Evolutionary conservation across 2,888 invertebrate genomes (phyloP).

Genomic region (Lasioglossum oenotherae): DNA sequence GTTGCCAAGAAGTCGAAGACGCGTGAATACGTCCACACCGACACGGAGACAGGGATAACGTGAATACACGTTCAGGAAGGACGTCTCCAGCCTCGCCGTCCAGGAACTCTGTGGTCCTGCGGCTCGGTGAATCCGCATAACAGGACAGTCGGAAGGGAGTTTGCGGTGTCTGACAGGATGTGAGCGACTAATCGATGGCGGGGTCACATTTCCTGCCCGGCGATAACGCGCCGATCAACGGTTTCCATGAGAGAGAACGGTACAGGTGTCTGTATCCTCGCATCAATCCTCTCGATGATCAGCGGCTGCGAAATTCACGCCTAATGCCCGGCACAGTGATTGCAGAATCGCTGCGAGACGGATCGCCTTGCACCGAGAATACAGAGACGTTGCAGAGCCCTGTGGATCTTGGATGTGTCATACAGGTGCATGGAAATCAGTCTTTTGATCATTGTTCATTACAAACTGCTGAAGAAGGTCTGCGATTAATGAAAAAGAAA

Average conservation of each 20-base stretch:
- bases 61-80: not conserved
- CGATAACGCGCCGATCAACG: slow-evolving; percentile 27
- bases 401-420: not conserved
- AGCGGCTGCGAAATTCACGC: slow-evolving; percentile 30
- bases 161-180: slow-evolving; percentile 38
- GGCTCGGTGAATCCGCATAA: slow-evolving; percentile 25
- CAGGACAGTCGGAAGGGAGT: slow-evolving; percentile 41
- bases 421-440: not conserved
- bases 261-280: slow-evolving; percentile 17
- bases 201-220: slow-evolving; percentile 53
- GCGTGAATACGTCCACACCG: not conserved
- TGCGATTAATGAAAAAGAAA: too few species aligned
- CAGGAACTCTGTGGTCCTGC: not conserved
- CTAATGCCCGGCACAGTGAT: slow-evolving; percentile 22
- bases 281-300: slow-evolving; percentile 46
- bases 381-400: not conserved
- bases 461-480: too few species aligned
- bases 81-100: not conserved
- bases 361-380: not conserved
- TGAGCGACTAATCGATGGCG: slow-evolving; percentile 59
- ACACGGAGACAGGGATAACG: not conserved
- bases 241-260: not conserved
- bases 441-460: not conserved
- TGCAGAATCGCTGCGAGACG: not conserved
- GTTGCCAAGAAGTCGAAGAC: slow-evolving; percentile 5